Evolutionary conservation across 2,113 vertebrate species (phyloP).

Genomic region (Sceloporus tristichus): DNA sequence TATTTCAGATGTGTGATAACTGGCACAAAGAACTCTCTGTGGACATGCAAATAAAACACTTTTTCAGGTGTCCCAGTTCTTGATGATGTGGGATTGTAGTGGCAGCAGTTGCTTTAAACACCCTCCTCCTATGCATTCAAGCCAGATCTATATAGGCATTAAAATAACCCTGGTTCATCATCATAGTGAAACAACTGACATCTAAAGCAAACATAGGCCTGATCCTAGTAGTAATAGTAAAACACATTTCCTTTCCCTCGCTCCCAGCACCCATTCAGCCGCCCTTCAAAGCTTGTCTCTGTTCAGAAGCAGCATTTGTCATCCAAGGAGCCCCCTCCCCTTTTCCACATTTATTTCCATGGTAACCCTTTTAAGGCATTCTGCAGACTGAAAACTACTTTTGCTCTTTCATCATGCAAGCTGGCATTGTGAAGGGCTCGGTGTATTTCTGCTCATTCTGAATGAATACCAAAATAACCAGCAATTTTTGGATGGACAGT

Average conservation of each 20-base stretch:
- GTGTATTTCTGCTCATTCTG: constrained; percentile 75
- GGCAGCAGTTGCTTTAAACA: rapidly evolving
- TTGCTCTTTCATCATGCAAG: constrained; percentile 83
- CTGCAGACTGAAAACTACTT: constrained; percentile 86
- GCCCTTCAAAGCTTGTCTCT: constrained; percentile 47
- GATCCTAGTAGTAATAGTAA: neutral
- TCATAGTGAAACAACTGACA: constrained; percentile 7
- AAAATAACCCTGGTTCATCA: neutral
- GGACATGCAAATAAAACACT: constrained; percentile 29
- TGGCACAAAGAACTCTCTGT: constrained; percentile 24
- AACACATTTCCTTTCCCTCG: neutral
- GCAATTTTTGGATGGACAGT: constrained; percentile 61
- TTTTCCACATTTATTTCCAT: constrained; percentile 90
- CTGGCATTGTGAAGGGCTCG: constrained; percentile 83
- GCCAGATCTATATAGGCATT: constrained; percentile 16
- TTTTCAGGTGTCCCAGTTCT: constrained; percentile 26
- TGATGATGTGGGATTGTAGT: neutral
- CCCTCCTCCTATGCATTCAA: rapidly evolving
- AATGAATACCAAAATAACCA: constrained; percentile 58
- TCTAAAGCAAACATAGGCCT: constrained; percentile 8
- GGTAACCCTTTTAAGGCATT: constrained; percentile 88
- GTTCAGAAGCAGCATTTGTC: constrained; percentile 58
- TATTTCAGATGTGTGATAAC: neutral
- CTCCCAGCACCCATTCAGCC: neutral
- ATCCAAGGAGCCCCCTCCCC: constrained; percentile 60